Conservation (phyloP, 2,888 invertebrate genomes). For the Calameuta idolon region DNA sequence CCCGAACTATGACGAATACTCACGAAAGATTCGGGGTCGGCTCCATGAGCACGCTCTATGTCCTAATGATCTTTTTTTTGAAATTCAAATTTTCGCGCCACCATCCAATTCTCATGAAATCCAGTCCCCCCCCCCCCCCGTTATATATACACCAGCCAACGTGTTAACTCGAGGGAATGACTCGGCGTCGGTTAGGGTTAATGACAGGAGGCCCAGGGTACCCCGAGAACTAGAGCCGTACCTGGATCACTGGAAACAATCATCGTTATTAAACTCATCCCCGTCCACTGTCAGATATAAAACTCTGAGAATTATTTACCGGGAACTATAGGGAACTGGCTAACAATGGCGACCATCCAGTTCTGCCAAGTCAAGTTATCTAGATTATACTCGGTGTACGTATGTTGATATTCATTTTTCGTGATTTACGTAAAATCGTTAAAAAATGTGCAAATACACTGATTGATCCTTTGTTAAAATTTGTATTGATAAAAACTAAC, state of each 20-base stretch:
- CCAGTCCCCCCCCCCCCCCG: background rate
- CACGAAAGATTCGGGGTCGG: background rate
- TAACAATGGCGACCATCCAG: background rate
- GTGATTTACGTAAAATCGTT: background rate
- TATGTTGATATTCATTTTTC: too few species aligned
- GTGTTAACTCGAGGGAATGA: slow-evolving; percentile 27
- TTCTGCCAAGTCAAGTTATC: too few species aligned
- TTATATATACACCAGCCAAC: slow-evolving; percentile 7
- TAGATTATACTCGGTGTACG: background rate
- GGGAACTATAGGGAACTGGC: slow-evolving; percentile 29
- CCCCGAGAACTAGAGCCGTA: background rate
- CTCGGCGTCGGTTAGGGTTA: slow-evolving; percentile 27
- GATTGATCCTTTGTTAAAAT: background rate
- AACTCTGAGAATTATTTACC: slow-evolving; percentile 48
- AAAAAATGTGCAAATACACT: too few species aligned
- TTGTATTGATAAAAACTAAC: background rate
- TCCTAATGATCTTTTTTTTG: background rate
- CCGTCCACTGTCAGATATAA: slow-evolving; percentile 44
- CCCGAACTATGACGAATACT: background rate
- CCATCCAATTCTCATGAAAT: background rate
- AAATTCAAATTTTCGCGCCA: slow-evolving; percentile 5
- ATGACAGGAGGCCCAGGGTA: background rate
- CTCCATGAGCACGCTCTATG: too few species aligned
- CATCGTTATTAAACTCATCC: slow-evolving; percentile 56
- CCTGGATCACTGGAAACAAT: slow-evolving; percentile 55